Base-by-base conservation (phyloP, 92 coral and sea anemone genomes). In the Nematostella vectensis region DNA sequence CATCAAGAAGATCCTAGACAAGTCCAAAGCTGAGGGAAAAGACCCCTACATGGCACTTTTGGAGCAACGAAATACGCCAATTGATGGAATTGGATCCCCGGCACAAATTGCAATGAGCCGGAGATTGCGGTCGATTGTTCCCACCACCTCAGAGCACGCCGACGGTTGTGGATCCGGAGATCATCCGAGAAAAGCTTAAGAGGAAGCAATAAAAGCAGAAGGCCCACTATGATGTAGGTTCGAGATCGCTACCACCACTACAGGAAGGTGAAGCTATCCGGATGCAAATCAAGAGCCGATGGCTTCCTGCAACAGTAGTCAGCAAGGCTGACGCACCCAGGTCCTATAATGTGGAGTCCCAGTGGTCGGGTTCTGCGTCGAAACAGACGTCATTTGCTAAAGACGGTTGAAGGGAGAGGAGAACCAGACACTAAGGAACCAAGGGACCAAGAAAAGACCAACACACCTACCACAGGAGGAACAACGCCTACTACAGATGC, bases 61-160 rank as follows among this genome's bases (percentile, higher is more conserved):
- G 0, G 72, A 66, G 48, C 50, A 56, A 23, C 64, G 65, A 1
- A 68, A 68, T 42, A 59, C 75, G 3, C 75, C 75, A 23, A 27
- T 68, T 1, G 68, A 58, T 48, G 51, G 27, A 11, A 28, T 58
- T 17, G 58, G 33, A 11, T 54, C 71, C 25, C 75, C 75, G 24
- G 61, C 75, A 42, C 75, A 75, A 54, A 8, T 75, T 4, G 12
- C 67, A 2, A 65, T 75, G 75, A 54, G 74, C 28, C 49, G 74
- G 4, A 57, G 68, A 12, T 54, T 72, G n/a, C 56, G 58, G 8
- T 72, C 72, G 1, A 56, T n/a, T 25, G n/a, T 63, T 13, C 72
- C 64, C 15, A 37, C 59, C 4, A 54, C 63, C 20, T 33, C 31
- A 0, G 42, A 65, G 47, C n/a, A n/a, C n/a, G n/a, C n/a, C n/a